Evolutionary conservation across 2,888 invertebrate genomes (phyloP), one percentile per base, ranked within the genome.

Genomic region (Bellardia pandia): DNA sequence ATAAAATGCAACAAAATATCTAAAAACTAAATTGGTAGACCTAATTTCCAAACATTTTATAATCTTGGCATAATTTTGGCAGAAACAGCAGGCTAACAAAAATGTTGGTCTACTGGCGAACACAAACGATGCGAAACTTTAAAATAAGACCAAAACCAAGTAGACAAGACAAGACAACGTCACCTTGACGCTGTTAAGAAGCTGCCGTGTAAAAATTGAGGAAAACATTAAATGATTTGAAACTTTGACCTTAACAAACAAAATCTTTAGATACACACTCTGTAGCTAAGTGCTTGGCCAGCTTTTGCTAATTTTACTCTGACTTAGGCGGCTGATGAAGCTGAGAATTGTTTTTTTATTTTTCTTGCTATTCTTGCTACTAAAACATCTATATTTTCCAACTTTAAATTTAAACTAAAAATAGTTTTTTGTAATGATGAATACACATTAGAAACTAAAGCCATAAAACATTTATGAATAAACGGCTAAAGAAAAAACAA

Each of bases 201-300:
- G 33, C 62, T 82, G 78, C 37, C 72, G 56, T 75, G 53, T 16
- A 72, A 72, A 81, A 76, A 60, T 68, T 77, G 72, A 51, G 60
- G 33, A 77, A 72, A 82, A 48, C 51, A 68, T 78, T 72, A 78
- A 78, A 74, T 78, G 66, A 68, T 74, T 78, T 77, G 13, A 48
- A 82, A 74, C 86, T 86, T 76, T 86, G 77, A 86, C 81, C 81
- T 86, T 77, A 79, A 85, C 58, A 79, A 79, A 58, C 14, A 71
- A 42, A 11, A 11, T 64, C 16, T 58, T 81, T 14, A 58, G 45
- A 75, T 58, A 74, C 42, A 71, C 71, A 72, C 53, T 53, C 45
- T 42, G 13, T 56, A 68, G 80, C 8, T 62, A 58, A 68, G 48
- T 62, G 60, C 16, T 76, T 83, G 33, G 60, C 51, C 45, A 37